Evolutionary conservation across 2,797 vertebrate species (phyloP).

Genomic region (Neopelma chrysocephalum): DNA sequence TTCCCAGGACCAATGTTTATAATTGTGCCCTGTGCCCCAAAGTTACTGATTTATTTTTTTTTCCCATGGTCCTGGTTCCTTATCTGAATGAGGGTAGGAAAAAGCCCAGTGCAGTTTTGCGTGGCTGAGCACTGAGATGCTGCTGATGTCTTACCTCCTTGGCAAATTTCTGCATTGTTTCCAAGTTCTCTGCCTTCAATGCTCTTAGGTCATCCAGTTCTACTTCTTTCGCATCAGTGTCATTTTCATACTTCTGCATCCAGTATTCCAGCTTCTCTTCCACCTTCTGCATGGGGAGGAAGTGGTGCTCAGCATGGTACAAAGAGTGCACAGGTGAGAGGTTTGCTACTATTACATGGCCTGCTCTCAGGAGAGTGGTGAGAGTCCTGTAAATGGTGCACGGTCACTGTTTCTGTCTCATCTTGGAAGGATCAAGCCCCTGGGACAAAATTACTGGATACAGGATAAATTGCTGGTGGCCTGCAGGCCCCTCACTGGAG

Average conservation of each 20-base stretch:
- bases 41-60: neutral
- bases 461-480: neutral
- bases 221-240: conserved; percentile 80
- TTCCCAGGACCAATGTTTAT: neutral
- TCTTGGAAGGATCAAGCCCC: neutral
- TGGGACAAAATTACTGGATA: neutral
- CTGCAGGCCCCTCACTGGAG: neutral
- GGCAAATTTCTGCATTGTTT: conserved; percentile 79
- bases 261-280: conserved; percentile 80
- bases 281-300: conserved; percentile 62
- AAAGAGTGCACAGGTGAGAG: neutral
- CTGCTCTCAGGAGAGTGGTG: neutral
- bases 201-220: conserved; percentile 75
- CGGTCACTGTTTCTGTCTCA: neutral
- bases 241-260: conserved; percentile 83
- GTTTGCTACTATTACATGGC: neutral
- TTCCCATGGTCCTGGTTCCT: neutral
- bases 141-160: conserved; percentile 75
- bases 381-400: neutral
- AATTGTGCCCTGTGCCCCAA: neutral
- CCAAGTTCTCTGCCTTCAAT: conserved; percentile 75
- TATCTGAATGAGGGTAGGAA: neutral
- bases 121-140: neutral
- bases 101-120: neutral
- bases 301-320: neutral